These are phyloP conservation scores for Yponomeuta sedellus DNA, from an alignment of 2,888 invertebrate species.

Conservation along the genomic window DNA sequence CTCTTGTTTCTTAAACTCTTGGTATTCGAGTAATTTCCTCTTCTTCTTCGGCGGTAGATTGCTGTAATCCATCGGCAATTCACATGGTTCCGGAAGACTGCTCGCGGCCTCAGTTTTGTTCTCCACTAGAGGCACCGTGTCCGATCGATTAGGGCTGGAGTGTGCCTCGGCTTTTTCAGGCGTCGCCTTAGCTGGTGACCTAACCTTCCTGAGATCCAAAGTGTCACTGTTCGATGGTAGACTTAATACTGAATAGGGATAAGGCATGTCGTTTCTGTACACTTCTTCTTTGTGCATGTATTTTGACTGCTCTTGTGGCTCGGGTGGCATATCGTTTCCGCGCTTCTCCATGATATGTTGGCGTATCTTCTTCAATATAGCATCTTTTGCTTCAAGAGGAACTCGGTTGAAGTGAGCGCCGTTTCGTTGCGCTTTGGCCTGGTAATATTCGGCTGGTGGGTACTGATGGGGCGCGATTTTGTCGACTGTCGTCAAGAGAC, in stretches of 20 bases:
- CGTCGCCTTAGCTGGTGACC: conserved; percentile 52
- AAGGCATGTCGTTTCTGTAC: conserved; percentile 46
- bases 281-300: conserved; percentile 53
- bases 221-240: conserved; percentile 49
- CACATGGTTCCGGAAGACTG: conserved; percentile 64
- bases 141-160: conserved; percentile 33
- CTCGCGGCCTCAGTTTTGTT: conserved; percentile 47
- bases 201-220: conserved; percentile 63
- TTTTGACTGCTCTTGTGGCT: conserved; percentile 39
- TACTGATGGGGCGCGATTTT: conserved; percentile 43
- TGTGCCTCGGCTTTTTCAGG: conserved; percentile 33
- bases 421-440: conserved; percentile 42
- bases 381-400: conserved; percentile 66
- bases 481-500: conserved; percentile 73
- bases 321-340: conserved; percentile 42
- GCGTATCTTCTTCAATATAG: conserved; percentile 69
- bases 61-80: conserved; percentile 70
- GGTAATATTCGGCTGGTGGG: conserved; percentile 36
- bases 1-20: conserved; percentile 71
- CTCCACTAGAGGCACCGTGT: conserved; percentile 39
- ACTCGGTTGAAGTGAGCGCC: conserved; percentile 58
- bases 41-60: conserved; percentile 73
- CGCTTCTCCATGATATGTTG: conserved; percentile 73
- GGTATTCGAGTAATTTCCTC: conserved; percentile 72
- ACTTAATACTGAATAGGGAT: conserved; percentile 44